phyloP scores from a whole-genome alignment of 2,797 vertebrate genomes.

The Galago senegalensis region DNA sequence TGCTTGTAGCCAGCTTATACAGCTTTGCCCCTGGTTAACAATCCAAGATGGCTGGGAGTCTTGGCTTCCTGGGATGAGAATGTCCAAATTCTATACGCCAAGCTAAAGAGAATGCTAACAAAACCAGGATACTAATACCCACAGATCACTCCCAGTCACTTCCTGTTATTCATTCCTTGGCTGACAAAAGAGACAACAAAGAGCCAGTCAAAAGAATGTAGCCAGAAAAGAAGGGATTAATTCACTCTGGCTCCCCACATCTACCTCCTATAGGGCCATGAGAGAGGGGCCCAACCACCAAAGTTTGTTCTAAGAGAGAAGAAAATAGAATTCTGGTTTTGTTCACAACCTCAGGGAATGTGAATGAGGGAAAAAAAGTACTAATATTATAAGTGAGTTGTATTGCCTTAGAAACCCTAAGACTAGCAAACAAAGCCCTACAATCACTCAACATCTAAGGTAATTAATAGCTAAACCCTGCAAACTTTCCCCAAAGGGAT shows the following conservation, averaged over 20 bases:
- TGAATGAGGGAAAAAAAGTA: not conserved
- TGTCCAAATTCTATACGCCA: not conserved
- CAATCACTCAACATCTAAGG: constrained; percentile 26
- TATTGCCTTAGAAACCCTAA: constrained; percentile 45
- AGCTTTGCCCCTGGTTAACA: not conserved
- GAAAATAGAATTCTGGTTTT: constrained; percentile 34
- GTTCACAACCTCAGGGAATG: not conserved
- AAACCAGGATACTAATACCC: constrained; percentile 4
- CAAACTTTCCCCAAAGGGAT: constrained; percentile 11
- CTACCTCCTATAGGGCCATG: not conserved
- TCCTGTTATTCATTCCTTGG: constrained; percentile 46
- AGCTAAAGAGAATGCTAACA: not conserved
- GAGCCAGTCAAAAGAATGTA: not conserved
- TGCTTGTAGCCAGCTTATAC: not conserved
- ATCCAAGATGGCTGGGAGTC: constrained; percentile 29
- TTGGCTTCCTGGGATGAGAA: not conserved
- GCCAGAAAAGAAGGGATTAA: not conserved
- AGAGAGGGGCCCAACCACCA: not conserved
- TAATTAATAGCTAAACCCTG: not conserved
- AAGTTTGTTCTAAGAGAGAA: constrained; percentile 1
- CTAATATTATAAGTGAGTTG: not conserved
- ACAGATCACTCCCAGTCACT: constrained; percentile 36
- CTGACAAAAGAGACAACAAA: constrained; percentile 39
- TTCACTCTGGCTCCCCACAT: not conserved
- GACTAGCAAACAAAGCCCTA: constrained; percentile 9